Percentiles rank a stretch among this genome's conserved stretches.
phyloP scores from a whole-genome alignment of 1,140 invertebrate species.

The Aphis gossypii region DNA sequence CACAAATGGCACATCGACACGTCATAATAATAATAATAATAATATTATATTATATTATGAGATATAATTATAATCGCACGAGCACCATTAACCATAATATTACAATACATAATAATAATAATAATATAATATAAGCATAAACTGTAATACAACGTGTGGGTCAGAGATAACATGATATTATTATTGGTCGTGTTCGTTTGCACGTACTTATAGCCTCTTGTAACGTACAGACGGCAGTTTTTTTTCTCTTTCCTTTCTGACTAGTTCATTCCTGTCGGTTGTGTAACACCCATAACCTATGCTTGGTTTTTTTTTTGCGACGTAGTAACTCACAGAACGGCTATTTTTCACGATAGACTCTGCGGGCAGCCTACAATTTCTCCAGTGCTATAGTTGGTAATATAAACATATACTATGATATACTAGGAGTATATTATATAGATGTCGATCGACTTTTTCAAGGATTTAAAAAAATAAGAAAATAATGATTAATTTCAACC shows the following conservation, averaged over 20 bases:
- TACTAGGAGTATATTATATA: neutral
- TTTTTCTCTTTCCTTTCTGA: constrained; percentile 35
- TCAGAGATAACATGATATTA: constrained; percentile 35
- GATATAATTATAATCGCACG: neutral
- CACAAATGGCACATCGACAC: neutral
- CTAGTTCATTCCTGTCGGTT: constrained; percentile 22
- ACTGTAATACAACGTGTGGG: neutral
- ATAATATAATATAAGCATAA: neutral
- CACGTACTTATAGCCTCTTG: neutral
- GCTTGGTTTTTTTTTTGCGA: constrained; percentile 37
- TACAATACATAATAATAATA: neutral
- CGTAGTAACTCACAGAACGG: constrained; percentile 32
- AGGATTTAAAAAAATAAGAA: neutral
- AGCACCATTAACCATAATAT: constrained; percentile 14
- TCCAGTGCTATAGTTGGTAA: neutral
- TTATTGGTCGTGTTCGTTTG: constrained; percentile 30
- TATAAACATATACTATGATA: neutral
- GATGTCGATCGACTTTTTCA: constrained; percentile 18
- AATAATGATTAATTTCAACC: constrained; percentile 28
- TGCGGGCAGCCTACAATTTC: neutral
- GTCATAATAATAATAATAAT: neutral
- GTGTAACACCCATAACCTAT: constrained; percentile 49
- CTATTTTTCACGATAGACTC: constrained; percentile 35
- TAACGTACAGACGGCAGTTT: neutral
- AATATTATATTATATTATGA: neutral